Evolutionary conservation across 2,888 invertebrate species (phyloP).

Genomic region (Abrostola tripartita): DNA sequence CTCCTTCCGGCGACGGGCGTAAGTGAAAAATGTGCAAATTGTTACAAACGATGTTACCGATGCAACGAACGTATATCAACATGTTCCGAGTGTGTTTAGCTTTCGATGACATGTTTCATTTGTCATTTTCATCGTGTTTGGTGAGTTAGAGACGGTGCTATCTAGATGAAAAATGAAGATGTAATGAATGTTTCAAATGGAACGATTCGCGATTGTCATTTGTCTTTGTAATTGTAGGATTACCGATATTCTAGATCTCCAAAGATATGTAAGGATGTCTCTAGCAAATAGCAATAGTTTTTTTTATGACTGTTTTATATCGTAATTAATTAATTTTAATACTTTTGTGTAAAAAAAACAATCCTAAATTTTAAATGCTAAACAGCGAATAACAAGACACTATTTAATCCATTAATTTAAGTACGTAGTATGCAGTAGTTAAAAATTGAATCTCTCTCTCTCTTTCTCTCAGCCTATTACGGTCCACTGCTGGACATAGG

Average conservation of each 20-base stretch:
- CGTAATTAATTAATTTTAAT: too few relatives aligned
- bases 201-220: background rate
- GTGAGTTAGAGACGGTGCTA: background rate
- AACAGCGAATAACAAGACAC: too few relatives aligned
- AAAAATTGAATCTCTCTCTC: too few relatives aligned
- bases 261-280: too few relatives aligned
- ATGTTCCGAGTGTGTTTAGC: conserved; percentile 19
- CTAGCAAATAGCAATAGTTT: too few relatives aligned
- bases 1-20: conserved; percentile 58
- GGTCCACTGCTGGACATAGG: too few relatives aligned
- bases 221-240: background rate
- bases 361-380: too few relatives aligned
- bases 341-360: too few relatives aligned
- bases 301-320: too few relatives aligned
- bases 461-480: too few relatives aligned
- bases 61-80: conserved; percentile 46
- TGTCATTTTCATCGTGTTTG: conserved; percentile 3
- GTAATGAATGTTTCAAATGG: background rate
- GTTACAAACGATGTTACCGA: conserved; percentile 64
- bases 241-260: background rate
- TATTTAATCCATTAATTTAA: background rate
- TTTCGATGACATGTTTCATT: conserved; percentile 36
- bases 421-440: background rate
- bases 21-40: conserved; percentile 57
- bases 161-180: background rate